A percentile compares a stretch with the other conserved stretches of the same genome.
phyloP scores from a whole-genome alignment of 2,113 vertebrate species.

The Dolichotis patagonum region DNA sequence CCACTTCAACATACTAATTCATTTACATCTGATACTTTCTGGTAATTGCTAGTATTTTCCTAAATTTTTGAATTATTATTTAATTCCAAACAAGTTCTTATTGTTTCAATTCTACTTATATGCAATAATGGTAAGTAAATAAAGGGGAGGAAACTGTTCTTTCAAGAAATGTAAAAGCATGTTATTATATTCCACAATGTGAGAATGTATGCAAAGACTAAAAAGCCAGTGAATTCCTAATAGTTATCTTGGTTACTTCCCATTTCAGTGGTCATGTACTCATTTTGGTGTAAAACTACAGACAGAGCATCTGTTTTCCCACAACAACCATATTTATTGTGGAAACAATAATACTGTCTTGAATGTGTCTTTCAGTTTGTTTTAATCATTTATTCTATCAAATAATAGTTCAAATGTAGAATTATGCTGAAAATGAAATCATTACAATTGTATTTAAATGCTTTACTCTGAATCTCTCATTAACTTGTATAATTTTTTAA shows the following conservation, averaged over 20 bases:
- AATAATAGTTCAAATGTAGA: conserved; percentile 9
- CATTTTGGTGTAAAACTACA: not conserved
- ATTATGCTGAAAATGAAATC: not conserved
- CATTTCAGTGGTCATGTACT: not conserved
- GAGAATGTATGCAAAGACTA: not conserved
- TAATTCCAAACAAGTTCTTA: not conserved
- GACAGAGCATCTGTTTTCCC: not conserved
- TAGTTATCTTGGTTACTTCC: not conserved
- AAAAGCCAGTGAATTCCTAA: not conserved
- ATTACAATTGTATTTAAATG: not conserved
- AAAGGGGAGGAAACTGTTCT: not conserved
- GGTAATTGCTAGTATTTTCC: not conserved
- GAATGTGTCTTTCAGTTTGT: not conserved
- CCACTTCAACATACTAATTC: not conserved
- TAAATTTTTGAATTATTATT: not conserved
- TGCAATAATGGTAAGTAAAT: not conserved
- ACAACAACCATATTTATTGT: not conserved
- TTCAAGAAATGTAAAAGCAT: not conserved
- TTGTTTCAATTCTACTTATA: not conserved
- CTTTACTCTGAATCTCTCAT: not conserved
- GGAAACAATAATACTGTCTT: not conserved
- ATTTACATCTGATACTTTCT: not conserved
- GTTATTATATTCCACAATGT: not conserved
- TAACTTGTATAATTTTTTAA: not conserved
- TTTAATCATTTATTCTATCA: not conserved